phyloP scores from a whole-genome alignment of 1,140 invertebrate genomes.

The Mercenaria mercenaria region DNA sequence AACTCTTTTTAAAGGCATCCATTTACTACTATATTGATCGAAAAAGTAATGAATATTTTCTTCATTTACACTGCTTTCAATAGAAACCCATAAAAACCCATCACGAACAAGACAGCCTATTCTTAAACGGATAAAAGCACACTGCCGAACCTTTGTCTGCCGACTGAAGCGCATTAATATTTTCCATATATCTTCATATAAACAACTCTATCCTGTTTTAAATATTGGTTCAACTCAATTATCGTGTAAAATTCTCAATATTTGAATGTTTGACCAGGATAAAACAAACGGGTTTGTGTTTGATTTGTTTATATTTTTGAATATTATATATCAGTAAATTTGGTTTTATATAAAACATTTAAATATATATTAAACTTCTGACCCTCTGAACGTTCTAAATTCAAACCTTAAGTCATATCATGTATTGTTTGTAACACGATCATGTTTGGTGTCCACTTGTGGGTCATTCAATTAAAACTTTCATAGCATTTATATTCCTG shows the following conservation, averaged over 20 bases:
- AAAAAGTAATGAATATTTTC: neutral
- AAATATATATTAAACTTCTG: neutral
- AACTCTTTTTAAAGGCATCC: neutral
- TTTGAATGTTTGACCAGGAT: neutral
- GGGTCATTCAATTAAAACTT: too few species aligned
- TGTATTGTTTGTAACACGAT: too few species aligned
- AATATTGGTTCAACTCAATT: neutral
- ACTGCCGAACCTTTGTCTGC: neutral
- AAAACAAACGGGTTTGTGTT: neutral
- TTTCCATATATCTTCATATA: neutral
- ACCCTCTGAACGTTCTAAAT: neutral
- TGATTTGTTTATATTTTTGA: neutral
- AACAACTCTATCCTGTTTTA: neutral
- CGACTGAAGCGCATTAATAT: neutral
- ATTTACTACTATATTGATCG: neutral
- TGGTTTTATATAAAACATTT: neutral
- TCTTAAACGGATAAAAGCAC: neutral
- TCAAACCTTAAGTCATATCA: neutral
- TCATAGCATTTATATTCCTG: too few species aligned
- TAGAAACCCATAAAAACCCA: neutral
- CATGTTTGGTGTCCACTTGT: too few species aligned
- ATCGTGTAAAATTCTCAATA: neutral
- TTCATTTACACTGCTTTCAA: neutral
- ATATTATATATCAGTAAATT: neutral
- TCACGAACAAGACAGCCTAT: neutral